Evolutionary conservation across 2,797 vertebrate species (phyloP).

Genomic region (Xenentodon cancila): DNA sequence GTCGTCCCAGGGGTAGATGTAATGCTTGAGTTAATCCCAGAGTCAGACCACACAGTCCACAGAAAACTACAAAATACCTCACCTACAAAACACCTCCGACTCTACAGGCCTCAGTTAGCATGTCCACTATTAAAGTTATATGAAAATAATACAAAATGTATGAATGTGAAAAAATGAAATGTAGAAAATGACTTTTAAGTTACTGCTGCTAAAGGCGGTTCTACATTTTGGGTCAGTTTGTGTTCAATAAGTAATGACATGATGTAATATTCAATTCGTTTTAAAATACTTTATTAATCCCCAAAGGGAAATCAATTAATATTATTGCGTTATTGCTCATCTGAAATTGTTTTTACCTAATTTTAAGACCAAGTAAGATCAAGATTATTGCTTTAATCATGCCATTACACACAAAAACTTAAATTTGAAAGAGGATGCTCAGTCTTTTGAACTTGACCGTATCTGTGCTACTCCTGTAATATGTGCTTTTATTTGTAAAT

Average conservation of each 20-base stretch:
- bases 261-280: not conserved
- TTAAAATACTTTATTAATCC: not conserved
- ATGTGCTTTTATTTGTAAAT: slow-evolving; percentile 43
- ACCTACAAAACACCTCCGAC: too few relatives aligned
- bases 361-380: too few relatives aligned
- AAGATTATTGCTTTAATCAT: not conserved
- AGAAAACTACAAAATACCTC: too few relatives aligned
- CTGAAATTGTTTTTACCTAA: too few relatives aligned
- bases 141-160: not conserved
- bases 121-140: not conserved
- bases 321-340: too few relatives aligned
- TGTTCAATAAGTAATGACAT: not conserved
- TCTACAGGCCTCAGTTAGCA: too few relatives aligned
- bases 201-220: not conserved
- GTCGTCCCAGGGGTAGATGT: too few relatives aligned
- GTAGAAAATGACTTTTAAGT: not conserved
- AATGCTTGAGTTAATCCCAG: too few relatives aligned
- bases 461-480: slow-evolving; percentile 30
- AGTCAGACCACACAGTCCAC: too few relatives aligned
- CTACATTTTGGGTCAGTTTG: not conserved
- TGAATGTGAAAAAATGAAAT: not conserved
- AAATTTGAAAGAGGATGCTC: not conserved
- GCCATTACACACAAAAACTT: not conserved
- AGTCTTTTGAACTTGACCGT: slow-evolving; percentile 15
- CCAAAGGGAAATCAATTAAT: too few relatives aligned